A percentile compares a stretch with the other conserved stretches of the same genome.
phyloP scores from a whole-genome alignment of 2,888 invertebrate species.

The Priocnemis perturbator region DNA sequence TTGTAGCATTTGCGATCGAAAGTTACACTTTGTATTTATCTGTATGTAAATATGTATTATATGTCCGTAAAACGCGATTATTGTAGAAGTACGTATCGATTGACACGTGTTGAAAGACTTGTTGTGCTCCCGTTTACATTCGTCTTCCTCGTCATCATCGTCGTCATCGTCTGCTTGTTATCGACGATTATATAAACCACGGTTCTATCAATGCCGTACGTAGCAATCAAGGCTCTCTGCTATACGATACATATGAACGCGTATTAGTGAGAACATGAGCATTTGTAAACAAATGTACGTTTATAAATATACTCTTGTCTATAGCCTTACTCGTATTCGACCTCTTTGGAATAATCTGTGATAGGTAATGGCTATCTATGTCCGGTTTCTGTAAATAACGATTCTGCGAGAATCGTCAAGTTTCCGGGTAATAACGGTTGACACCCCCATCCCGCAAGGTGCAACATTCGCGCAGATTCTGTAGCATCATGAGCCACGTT shows the following conservation, averaged over 20 bases:
- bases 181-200: too few species aligned
- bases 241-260: too few species aligned
- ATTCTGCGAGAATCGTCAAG: constrained; percentile 57
- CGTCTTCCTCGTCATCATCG: too few species aligned
- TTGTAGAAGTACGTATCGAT: not conserved
- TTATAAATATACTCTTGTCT: too few species aligned
- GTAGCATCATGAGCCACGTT: constrained; percentile 72
- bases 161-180: too few species aligned
- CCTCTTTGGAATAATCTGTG: too few species aligned
- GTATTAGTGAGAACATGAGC: too few species aligned
- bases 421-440: constrained; percentile 70
- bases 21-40: constrained; percentile 10
- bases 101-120: not conserved
- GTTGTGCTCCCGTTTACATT: not conserved
- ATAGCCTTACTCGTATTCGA: too few species aligned
- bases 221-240: too few species aligned
- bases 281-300: too few species aligned
- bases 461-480: constrained; percentile 72
- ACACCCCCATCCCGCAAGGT: constrained; percentile 74
- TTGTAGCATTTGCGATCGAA: not conserved
- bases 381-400: constrained; percentile 67
- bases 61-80: not conserved
- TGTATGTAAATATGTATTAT: constrained; percentile 11
- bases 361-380: constrained; percentile 49
- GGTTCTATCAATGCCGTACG: too few species aligned